Conservation (phyloP, 1,140 invertebrate genomes). For the Cryptotermes secundus region DNA sequence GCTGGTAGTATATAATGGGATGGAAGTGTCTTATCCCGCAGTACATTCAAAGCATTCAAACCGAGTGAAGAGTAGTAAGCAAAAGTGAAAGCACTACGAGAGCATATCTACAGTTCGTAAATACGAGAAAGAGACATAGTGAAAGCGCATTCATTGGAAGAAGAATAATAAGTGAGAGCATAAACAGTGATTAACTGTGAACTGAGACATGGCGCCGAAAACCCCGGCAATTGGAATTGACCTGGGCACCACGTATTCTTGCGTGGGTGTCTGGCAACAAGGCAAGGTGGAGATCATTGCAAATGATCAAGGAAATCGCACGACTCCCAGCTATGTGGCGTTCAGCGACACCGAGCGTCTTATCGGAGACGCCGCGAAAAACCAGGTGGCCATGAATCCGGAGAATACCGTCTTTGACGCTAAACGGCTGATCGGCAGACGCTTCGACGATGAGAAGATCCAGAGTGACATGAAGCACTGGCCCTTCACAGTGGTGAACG, state of each 20-base stretch:
- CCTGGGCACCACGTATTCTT: constrained; percentile 77
- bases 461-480: constrained; percentile 77
- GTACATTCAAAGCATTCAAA: no score
- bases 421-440: constrained; percentile 68
- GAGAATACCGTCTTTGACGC: constrained; percentile 83
- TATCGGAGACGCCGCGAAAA: constrained; percentile 71
- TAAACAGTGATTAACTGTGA: not conserved
- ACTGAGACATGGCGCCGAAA: constrained; percentile 39
- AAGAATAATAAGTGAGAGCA: no score
- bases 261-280: constrained; percentile 79
- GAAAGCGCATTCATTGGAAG: no score
- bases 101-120: no score
- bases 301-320: constrained; percentile 92
- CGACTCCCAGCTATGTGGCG: constrained; percentile 88
- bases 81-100: no score
- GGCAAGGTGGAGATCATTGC: constrained; percentile 92
- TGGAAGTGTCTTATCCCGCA: no score
- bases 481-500: constrained; percentile 73
- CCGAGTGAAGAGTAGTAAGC: no score
- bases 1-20: no score
- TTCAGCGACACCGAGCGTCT: constrained; percentile 79
- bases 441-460: constrained; percentile 72
- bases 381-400: constrained; percentile 80
- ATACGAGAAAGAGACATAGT: no score
- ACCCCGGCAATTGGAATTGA: constrained; percentile 74